phyloP scores from a whole-genome alignment of 1,140 invertebrate genomes.

The Kradibia gibbosae region DNA sequence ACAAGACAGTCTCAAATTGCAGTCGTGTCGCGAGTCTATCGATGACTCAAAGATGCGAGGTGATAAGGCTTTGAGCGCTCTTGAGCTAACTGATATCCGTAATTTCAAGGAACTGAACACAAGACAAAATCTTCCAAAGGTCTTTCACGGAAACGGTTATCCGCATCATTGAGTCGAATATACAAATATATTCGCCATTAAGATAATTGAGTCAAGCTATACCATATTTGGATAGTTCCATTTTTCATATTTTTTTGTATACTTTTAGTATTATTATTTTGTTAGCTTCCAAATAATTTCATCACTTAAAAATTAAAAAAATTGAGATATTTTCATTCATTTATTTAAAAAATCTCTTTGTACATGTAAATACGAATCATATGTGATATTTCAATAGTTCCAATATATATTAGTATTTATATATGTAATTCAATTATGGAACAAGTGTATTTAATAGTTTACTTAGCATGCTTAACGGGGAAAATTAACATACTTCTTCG shows the following conservation, averaged over 20 bases:
- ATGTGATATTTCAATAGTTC: neutral
- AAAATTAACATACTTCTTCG: neutral
- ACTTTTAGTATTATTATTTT: no score
- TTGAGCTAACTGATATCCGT: slow-evolving; percentile 4
- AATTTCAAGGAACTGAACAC: slow-evolving; percentile 37
- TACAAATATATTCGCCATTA: neutral
- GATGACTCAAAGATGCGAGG: slow-evolving; percentile 39
- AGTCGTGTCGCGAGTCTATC: slow-evolving; percentile 34
- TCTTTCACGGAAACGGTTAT: slow-evolving; percentile 40
- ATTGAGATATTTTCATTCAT: no score
- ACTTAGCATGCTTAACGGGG: neutral
- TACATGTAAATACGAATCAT: no score
- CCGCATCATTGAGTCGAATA: neutral
- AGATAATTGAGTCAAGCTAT: neutral
- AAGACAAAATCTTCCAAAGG: neutral
- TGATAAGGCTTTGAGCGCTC: slow-evolving; percentile 35
- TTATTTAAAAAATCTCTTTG: no score
- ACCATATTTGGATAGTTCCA: neutral
- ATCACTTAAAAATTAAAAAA: no score
- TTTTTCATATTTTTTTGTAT: neutral
- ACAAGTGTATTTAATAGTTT: neutral
- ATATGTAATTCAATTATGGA: neutral
- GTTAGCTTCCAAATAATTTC: no score
- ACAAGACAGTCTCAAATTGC: neutral
- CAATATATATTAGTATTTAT: neutral